Conservation (phyloP, 2,888 invertebrate genomes). For the Merodon equestris region DNA sequence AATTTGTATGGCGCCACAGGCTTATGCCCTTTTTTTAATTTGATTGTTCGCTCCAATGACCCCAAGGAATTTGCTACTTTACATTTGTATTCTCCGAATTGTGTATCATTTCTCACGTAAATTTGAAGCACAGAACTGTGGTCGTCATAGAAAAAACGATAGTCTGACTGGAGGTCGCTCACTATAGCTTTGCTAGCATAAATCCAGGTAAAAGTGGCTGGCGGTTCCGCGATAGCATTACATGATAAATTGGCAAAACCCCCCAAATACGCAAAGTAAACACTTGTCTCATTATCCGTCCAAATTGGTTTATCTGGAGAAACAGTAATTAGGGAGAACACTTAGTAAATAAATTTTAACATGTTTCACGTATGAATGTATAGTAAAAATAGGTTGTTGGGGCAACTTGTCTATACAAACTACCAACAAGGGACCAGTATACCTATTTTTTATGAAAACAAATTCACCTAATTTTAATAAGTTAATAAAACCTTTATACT, state of each 20-base stretch:
- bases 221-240: conserved; percentile 81
- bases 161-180: conserved; percentile 72
- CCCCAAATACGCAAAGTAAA: conserved; percentile 78
- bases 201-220: conserved; percentile 81
- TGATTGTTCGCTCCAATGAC: conserved; percentile 79
- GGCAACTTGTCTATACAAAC: no score
- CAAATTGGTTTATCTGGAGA: conserved; percentile 77
- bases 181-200: conserved; percentile 75
- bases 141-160: conserved; percentile 76
- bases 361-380: no score
- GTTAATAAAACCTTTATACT: no score
- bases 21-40: conserved; percentile 80
- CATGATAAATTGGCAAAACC: conserved; percentile 83
- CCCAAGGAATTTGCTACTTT: conserved; percentile 81
- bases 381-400: no score
- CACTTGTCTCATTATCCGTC: conserved; percentile 74
- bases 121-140: conserved; percentile 77
- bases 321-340: no score
- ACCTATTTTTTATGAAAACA: no score
- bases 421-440: no score
- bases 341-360: no score
- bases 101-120: conserved; percentile 73
- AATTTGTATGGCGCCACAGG: conserved; percentile 80
- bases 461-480: no score
- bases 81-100: conserved; percentile 81